Evolutionary conservation across 2,888 invertebrate species (phyloP).

Genomic region (Cynaeus angustus): DNA sequence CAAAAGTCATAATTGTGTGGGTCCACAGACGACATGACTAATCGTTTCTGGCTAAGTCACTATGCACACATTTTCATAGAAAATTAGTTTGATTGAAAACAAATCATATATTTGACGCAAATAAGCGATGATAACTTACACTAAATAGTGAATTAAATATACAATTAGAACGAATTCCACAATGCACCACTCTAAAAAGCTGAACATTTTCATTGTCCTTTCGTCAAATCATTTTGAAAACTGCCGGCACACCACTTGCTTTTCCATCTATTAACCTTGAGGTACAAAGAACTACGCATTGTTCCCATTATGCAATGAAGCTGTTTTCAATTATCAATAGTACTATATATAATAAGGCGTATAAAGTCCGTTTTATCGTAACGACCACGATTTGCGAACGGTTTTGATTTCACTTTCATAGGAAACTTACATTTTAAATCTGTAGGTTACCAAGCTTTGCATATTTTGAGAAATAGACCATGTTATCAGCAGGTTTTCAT

Average conservation of each 20-base stretch:
- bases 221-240: background rate
- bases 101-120: background rate
- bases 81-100: too few species aligned
- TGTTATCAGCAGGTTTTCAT: background rate
- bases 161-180: constrained; percentile 30
- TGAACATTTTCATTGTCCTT: constrained; percentile 13
- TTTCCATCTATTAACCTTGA: constrained; percentile 7
- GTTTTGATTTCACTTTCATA: too few species aligned
- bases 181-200: constrained; percentile 14
- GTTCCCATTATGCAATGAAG: constrained; percentile 31
- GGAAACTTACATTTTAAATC: too few species aligned
- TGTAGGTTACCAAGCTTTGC: too few species aligned
- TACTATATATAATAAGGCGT: background rate
- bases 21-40: too few species aligned
- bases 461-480: background rate
- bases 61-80: too few species aligned
- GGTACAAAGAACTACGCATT: constrained; percentile 24
- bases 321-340: constrained; percentile 37
- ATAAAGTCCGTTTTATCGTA: too few species aligned
- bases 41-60: too few species aligned
- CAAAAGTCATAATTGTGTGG: too few species aligned
- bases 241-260: background rate
- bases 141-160: constrained; percentile 31
- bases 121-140: constrained; percentile 31
- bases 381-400: too few species aligned